Conservation (phyloP, 2,113 vertebrate species). For the Crotophaga sulcirostris region DNA sequence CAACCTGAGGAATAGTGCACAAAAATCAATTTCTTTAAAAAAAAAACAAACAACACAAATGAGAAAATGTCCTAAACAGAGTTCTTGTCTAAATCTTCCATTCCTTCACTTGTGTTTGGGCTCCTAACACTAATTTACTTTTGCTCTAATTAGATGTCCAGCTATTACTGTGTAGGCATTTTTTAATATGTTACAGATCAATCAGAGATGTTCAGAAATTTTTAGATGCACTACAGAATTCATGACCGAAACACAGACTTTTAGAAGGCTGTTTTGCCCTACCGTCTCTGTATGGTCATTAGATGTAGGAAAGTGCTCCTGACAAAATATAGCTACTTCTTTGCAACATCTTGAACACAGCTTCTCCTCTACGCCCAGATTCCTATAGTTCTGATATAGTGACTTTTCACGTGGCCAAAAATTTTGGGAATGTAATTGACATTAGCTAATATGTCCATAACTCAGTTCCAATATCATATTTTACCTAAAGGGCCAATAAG, state of each 20-base stretch:
- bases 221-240: neutral
- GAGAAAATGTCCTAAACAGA: neutral
- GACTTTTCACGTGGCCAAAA: neutral
- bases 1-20: neutral
- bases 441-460: neutral
- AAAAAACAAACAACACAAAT: neutral
- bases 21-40: neutral
- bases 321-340: neutral
- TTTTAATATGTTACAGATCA: neutral
- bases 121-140: neutral
- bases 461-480: neutral
- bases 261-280: neutral
- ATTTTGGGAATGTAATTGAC: neutral
- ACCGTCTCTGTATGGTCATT: neutral
- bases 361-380: neutral
- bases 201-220: neutral
- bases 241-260: neutral
- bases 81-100: neutral
- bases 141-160: neutral
- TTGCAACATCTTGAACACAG: neutral
- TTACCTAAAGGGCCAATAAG: neutral
- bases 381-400: neutral
- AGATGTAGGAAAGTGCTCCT: neutral
- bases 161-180: neutral
- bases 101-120: neutral